Percentiles rank a stretch among this genome's conserved stretches.
Conservation (phyloP, 1,140 invertebrate genomes). For the Antheraea mylitta region DNA sequence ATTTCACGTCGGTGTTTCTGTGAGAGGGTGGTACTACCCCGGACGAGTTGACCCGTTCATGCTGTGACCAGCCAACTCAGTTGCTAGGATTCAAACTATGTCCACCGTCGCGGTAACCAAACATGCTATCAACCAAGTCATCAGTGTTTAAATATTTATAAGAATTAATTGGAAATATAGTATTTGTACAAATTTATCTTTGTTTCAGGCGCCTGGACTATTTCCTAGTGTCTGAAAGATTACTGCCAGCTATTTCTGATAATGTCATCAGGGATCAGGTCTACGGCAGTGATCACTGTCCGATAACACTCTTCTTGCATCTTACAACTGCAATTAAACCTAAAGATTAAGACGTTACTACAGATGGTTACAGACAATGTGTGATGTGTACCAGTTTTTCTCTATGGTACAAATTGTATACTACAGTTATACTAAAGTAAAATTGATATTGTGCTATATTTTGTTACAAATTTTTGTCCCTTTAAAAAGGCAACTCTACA, state of each 20-base stretch:
- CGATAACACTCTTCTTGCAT: slow-evolving; percentile 85
- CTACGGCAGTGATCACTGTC: slow-evolving; percentile 94
- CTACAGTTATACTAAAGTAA: neutral
- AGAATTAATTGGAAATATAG: too few species aligned
- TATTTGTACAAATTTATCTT: neutral
- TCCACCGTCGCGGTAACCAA: too few species aligned
- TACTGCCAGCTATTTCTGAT: slow-evolving; percentile 89
- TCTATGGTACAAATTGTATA: neutral
- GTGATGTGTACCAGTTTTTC: neutral
- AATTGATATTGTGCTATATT: neutral
- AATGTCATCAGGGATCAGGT: slow-evolving; percentile 86
- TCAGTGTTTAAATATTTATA: too few species aligned
- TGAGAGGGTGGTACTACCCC: too few species aligned
- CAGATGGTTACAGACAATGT: neutral
- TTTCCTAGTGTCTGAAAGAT: slow-evolving; percentile 91
- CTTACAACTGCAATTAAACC: slow-evolving; percentile 63
- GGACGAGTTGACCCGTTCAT: too few species aligned
- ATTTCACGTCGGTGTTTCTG: too few species aligned
- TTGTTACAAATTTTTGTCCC: neutral
- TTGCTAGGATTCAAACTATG: too few species aligned
- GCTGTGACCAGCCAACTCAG: too few species aligned
- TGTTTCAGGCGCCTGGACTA: slow-evolving; percentile 95
- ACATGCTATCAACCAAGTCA: too few species aligned
- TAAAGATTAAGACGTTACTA: slow-evolving; percentile 44
- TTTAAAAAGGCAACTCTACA: neutral